These are phyloP conservation scores for Xiphophorus birchmanni DNA, from an alignment of 2,797 vertebrate species.

Conservation along the genomic window DNA sequence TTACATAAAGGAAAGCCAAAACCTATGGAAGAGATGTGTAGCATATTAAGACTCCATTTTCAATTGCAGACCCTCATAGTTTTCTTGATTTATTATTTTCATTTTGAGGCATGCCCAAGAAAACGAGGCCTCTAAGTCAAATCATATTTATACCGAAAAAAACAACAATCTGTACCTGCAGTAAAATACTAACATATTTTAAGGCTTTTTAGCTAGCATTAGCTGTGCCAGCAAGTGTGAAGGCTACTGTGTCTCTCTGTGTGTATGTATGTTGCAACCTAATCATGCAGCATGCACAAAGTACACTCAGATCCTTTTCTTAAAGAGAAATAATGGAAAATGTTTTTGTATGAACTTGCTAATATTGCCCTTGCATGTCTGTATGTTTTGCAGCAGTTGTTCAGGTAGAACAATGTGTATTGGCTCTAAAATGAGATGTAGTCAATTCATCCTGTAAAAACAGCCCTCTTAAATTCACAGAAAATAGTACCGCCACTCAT, in stretches of 20 bases:
- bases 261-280: background rate
- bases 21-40: background rate
- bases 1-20: background rate
- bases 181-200: background rate
- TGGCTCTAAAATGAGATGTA: too few species aligned
- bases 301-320: background rate
- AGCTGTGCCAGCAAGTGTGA: background rate
- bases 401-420: background rate
- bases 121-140: background rate
- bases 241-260: too few species aligned
- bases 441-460: background rate
- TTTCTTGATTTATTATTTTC: background rate
- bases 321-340: background rate
- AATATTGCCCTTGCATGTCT: background rate
- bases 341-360: background rate
- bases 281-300: background rate
- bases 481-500: background rate
- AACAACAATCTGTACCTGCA: too few species aligned
- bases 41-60: background rate
- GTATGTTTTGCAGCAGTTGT: background rate
- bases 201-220: background rate
- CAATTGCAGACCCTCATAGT: background rate
- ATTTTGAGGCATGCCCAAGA: background rate
- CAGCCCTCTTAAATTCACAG: background rate
- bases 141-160: too few species aligned